Evolutionary conservation across 2,113 vertebrate species (phyloP), one percentile per base, ranked within the genome.

Genomic region (Podocnemis expansa): DNA sequence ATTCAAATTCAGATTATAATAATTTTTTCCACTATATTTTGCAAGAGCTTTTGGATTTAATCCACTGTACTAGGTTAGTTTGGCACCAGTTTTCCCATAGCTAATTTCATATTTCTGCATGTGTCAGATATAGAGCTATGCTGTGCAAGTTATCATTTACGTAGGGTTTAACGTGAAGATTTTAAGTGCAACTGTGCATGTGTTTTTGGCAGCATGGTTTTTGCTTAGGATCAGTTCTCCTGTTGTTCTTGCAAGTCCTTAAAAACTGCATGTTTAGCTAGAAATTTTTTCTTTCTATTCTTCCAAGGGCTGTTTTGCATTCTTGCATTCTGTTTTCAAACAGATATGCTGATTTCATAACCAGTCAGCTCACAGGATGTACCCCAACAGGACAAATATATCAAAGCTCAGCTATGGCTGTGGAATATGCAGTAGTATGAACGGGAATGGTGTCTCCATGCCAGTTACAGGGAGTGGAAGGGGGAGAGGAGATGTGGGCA

Each of bases 271-370:
- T 93, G 84, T 38, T 17, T 47, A 89, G 84, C 82, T 90, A 75
- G 87, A 84, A 82, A 83, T 16, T 29, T 52, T 89, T 89, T 85
- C n/a, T 78, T 89, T 17, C 82, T 83, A 4, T 83, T 87, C 55
- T 94, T 91, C 67, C 45, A 86, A 92, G n/a, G 54, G 82, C 82
- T 93, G 2, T 91, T 93, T 96, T 85, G 73, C 78, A 84, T 79
- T 60, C 58, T 60, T 60, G 34, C 58, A 34, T 60, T 6, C 29
- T 60, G 58, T 60, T 43, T 29, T 51, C 0, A 0, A 82, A 17
- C 27, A 0, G 3, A 84, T 43, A n/a, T 89, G 22, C 34, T 54
- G 67, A 0, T 29, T 81, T 88, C 43, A 8, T 70, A n/a, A 13
- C 80, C 85, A 89, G 10, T n/a, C 11, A 80, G 45, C 49, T 76